Conservation (phyloP, 2,888 invertebrate genomes). For the Melanotus villosus region DNA sequence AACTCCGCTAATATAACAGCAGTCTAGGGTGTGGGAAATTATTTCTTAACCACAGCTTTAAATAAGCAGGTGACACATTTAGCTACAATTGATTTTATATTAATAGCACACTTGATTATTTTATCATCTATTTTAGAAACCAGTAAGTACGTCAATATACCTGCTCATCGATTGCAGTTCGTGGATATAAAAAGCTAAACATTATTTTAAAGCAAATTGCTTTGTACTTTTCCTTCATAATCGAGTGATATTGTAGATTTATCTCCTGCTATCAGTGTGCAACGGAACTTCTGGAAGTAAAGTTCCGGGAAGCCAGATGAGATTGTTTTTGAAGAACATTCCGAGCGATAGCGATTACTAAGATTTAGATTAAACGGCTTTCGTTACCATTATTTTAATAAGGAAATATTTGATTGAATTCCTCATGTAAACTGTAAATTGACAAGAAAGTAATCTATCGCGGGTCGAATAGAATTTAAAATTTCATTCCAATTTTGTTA, state of each 20-base stretch:
- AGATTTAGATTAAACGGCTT: constrained; percentile 35
- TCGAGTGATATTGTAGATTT: constrained; percentile 46
- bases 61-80: constrained; percentile 14
- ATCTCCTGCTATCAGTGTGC: constrained; percentile 48
- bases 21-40: constrained; percentile 1
- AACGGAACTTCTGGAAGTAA: constrained; percentile 52
- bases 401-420: no score
- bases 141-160: neutral
- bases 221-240: constrained; percentile 25
- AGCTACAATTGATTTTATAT: constrained; percentile 13
- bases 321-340: constrained; percentile 48
- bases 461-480: no score
- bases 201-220: neutral
- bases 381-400: constrained; percentile 15
- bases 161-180: no score
- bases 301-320: constrained; percentile 55
- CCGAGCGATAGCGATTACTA: constrained; percentile 38
- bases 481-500: no score
- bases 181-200: no score
- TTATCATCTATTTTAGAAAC: neutral
- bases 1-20: constrained; percentile 23
- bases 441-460: no score
- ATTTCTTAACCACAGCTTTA: neutral
- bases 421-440: no score
- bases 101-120: constrained; percentile 6